Evolutionary conservation across 2,888 invertebrate species (phyloP).

Genomic region (Macaria liturata): DNA sequence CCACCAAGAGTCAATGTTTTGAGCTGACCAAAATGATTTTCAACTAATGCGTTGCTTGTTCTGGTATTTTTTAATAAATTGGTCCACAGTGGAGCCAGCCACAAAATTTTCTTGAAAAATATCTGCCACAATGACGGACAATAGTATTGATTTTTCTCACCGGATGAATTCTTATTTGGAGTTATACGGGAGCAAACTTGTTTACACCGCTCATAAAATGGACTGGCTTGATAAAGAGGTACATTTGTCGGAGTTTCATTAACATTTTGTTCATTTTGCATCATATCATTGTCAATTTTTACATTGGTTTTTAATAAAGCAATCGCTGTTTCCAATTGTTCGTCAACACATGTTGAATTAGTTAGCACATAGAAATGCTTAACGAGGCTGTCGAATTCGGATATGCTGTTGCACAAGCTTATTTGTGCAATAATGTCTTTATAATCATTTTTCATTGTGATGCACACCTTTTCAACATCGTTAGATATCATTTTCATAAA

Average conservation of each 20-base stretch:
- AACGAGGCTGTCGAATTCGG: not conserved
- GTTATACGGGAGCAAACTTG: no score
- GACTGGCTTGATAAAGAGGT: no score
- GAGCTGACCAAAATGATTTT: not conserved
- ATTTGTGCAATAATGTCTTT: slow-evolving; percentile 7
- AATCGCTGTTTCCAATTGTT: not conserved
- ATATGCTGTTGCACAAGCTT: not conserved
- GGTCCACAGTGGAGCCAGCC: not conserved
- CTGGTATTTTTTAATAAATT: not conserved
- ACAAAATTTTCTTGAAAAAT: not conserved
- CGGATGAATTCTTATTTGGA: not conserved
- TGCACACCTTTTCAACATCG: slow-evolving; percentile 7
- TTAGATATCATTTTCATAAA: slow-evolving; percentile 12
- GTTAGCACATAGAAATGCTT: slow-evolving; percentile 1
- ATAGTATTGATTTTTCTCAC: not conserved
- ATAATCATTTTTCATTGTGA: slow-evolving; percentile 2
- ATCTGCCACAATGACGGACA: not conserved
- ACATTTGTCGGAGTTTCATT: no score
- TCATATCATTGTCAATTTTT: not conserved
- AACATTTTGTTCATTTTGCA: no score
- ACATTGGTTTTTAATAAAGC: not conserved
- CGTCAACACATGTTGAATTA: not conserved
- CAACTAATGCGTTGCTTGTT: slow-evolving; percentile 4
- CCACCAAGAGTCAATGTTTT: slow-evolving; percentile 1
- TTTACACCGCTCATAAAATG: no score